phyloP scores from a whole-genome alignment of 2,888 invertebrate species.

The Drosophila subsilvestris region DNA sequence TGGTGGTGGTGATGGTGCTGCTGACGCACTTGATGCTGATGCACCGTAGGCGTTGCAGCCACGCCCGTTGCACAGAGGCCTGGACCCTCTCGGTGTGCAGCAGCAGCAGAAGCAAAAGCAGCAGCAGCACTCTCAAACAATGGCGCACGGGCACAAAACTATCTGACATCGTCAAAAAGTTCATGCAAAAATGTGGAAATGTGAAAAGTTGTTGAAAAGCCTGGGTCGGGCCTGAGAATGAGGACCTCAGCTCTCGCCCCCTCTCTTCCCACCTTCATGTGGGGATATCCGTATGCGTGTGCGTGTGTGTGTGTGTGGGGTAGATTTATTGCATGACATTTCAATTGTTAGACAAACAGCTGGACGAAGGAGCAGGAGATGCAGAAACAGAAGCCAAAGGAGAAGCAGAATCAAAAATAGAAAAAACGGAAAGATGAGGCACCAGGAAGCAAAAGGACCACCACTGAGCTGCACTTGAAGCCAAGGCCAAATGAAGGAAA shows the following conservation, averaged over 20 bases:
- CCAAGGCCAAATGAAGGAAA: constrained; percentile 59
- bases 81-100: constrained; percentile 6
- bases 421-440: constrained; percentile 5
- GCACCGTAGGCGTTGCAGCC: constrained; percentile 31
- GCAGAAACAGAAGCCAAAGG: constrained; percentile 35
- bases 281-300: constrained; percentile 5
- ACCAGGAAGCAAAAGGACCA: constrained; percentile 16
- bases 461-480: constrained; percentile 53
- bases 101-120: constrained; percentile 14
- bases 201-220: constrained; percentile 77
- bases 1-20: constrained; percentile 4
- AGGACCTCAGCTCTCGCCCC: constrained; percentile 5
- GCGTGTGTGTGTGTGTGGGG: constrained; percentile 51
- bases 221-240: constrained; percentile 44
- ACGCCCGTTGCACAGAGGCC: constrained; percentile 25
- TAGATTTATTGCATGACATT: constrained; percentile 78
- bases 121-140: constrained; percentile 37
- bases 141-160: constrained; percentile 58
- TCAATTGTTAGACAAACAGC: constrained; percentile 78
- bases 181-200: constrained; percentile 76
- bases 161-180: constrained; percentile 78
- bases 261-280: background rate
- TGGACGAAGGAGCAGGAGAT: constrained; percentile 62
- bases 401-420: constrained; percentile 38
- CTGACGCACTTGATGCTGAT: constrained; percentile 61